Base-by-base conservation (phyloP, 2,113 vertebrate species). In the Apeltes quadracus region DNA sequence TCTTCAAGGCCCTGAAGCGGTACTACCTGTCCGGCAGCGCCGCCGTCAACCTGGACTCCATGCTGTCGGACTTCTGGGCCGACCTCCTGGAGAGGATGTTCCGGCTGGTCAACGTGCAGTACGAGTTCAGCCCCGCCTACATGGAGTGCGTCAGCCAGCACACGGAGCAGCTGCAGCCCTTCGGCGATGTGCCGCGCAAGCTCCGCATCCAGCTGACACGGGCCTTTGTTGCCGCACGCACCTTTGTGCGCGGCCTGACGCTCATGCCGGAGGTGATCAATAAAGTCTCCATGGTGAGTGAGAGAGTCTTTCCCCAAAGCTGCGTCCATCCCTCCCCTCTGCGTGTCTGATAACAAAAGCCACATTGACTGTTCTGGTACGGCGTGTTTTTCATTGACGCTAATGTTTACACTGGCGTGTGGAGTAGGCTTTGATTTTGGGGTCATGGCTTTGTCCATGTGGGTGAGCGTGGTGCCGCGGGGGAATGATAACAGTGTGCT, bases 1-100 rank as follows among this genome's bases (percentile, higher is more conserved):
- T 99, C 90, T 99, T 99, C 5, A 82, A 85, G 41, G 90, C 95
- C 54, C 91, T 99, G 89, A 95, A 94, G 62, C 91, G 89, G 11
- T 98, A 98, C 93, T 99, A 99, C 1, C 63, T 88, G 41, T 90
- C 83, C 0, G 96, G 96, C 68, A 95, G 92, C 0, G 79, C 93
- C 25, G 95, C 95, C 64, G 93, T 98, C 87, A 96, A 96, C 93
- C 88, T 98, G 89, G 96, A 98, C 70, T 92, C 96, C 76, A 97
- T 98, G 97, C 94, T 99, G 59, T 94, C 96, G 0, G 97, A 98
- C 18, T 99, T 99, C 92, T 99, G 98, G 98, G 94, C 94, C 0
- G 96, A 95, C 53, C 93, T 99, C 12, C 93, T 99, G 88, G 98
- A 99, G 90, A 94, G 97, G 74, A 98, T 99, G 96, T 98, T 99